Conservation (phyloP, 2,888 invertebrate species). For the Tetramorium bicarinatum region DNA sequence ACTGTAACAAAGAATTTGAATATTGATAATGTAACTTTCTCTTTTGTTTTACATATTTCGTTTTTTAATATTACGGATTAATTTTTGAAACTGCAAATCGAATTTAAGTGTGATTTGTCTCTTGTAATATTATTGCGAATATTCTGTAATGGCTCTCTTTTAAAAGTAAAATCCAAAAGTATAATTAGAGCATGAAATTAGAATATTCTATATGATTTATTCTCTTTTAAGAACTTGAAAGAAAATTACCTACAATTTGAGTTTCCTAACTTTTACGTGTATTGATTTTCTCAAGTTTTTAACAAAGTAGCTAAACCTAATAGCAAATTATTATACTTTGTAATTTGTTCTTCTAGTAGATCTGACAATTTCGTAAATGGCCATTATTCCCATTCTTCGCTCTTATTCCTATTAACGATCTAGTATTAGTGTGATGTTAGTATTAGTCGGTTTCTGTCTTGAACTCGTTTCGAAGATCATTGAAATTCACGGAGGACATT, state of each 20-base stretch:
- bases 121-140: background rate
- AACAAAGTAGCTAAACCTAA: background rate
- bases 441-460: background rate
- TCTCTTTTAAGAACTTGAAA: background rate
- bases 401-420: background rate
- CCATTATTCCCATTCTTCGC: background rate
- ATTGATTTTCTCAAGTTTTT: background rate
- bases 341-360: slow-evolving; percentile 7
- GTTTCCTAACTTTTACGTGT: background rate
- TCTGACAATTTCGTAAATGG: slow-evolving; percentile 1
- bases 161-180: background rate
- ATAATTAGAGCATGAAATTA: background rate
- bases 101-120: background rate
- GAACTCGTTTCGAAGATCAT: background rate
- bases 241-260: background rate
- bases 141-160: background rate
- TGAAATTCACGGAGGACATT: slow-evolving; percentile 33
- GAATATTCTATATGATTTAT: background rate
- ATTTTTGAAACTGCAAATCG: background rate
- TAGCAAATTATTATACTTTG: background rate
- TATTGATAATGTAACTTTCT: background rate
- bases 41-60: background rate
- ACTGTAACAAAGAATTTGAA: background rate
- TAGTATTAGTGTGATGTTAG: background rate
- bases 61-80: background rate